These are phyloP conservation scores for Morbakka virulenta DNA, from an alignment of 30 jellyfish, hydroid and myxozoan genomes.

Conservation along the genomic window DNA sequence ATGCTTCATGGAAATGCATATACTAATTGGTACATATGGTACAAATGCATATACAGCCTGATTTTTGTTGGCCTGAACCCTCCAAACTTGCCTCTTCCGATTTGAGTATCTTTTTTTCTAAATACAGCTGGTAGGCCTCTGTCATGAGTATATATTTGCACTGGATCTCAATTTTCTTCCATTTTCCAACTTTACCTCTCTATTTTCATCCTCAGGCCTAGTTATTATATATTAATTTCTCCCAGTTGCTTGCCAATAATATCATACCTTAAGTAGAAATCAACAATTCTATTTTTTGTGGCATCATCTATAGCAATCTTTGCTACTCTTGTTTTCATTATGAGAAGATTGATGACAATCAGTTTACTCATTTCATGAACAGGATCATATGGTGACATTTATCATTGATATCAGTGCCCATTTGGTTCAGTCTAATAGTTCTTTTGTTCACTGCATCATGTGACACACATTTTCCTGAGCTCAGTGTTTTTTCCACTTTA, in stretches of 20 bases:
- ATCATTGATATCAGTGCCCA: slow-evolving; percentile 2
- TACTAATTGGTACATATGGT: too few species aligned
- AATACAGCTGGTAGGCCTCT: slow-evolving; percentile 46
- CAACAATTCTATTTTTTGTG: slow-evolving; percentile 31
- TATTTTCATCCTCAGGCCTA: slow-evolving; percentile 2
- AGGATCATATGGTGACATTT: slow-evolving; percentile 27
- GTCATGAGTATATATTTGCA: slow-evolving; percentile 45
- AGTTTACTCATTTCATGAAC: slow-evolving; percentile 43
- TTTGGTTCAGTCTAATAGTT: slow-evolving; percentile 6
- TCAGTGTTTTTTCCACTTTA: slow-evolving; percentile 25
- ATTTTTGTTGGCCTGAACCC: too few species aligned
- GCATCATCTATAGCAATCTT: slow-evolving; percentile 38
- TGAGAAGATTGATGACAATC: slow-evolving; percentile 28
- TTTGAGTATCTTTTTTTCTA: background rate
- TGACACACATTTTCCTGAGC: slow-evolving; percentile 15
- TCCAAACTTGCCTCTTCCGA: slow-evolving; percentile 26
- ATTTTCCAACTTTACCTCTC: too few species aligned
- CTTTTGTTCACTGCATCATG: slow-evolving; percentile 31
- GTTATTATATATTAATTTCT: slow-evolving; percentile 7
- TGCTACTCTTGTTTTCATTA: background rate
- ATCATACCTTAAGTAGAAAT: slow-evolving; percentile 29
- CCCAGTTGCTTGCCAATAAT: slow-evolving; percentile 52
- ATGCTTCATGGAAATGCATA: too few species aligned
- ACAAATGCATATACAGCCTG: too few species aligned
- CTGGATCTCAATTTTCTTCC: slow-evolving; percentile 20